Conservation (phyloP, 1,140 invertebrate species). For the Drosophila insularis region DNA sequence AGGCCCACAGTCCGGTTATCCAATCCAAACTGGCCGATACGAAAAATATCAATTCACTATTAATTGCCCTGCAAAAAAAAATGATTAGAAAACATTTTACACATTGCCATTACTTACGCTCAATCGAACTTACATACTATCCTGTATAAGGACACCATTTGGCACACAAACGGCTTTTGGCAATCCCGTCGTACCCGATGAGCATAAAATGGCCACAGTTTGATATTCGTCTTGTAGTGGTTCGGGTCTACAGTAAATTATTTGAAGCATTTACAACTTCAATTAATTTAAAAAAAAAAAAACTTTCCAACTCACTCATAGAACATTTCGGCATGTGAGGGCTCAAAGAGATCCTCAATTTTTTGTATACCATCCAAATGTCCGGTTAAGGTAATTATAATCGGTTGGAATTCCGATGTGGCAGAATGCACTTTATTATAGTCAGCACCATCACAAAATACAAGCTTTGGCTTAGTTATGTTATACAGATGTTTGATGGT, state of each 20-base stretch:
- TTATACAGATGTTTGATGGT: constrained; percentile 50
- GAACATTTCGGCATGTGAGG: constrained; percentile 47
- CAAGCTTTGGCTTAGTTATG: constrained; percentile 48
- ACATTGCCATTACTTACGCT: not conserved
- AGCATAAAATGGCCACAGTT: constrained; percentile 81
- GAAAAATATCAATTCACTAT: constrained; percentile 26
- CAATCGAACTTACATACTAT: constrained; percentile 33
- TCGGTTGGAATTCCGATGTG: constrained; percentile 32
- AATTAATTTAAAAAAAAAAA: not conserved
- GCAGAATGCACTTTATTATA: constrained; percentile 37
- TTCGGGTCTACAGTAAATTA: constrained; percentile 36
- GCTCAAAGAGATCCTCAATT: constrained; percentile 55
- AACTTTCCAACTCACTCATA: constrained; percentile 50
- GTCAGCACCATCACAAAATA: constrained; percentile 42
- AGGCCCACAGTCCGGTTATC: constrained; percentile 51
- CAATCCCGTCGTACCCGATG: constrained; percentile 89
- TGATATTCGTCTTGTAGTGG: constrained; percentile 50
- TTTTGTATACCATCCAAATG: constrained; percentile 43
- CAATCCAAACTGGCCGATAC: constrained; percentile 56
- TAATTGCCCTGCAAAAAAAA: constrained; percentile 30
- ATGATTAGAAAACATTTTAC: not conserved
- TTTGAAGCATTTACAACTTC: too few species aligned
- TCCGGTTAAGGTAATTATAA: constrained; percentile 47
- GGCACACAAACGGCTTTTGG: constrained; percentile 90
- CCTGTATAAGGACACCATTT: constrained; percentile 78